Evolutionary conservation across 1,140 invertebrate species (phyloP), one percentile per base, ranked within the genome.

Genomic region (Calephelis virginiensis): DNA sequence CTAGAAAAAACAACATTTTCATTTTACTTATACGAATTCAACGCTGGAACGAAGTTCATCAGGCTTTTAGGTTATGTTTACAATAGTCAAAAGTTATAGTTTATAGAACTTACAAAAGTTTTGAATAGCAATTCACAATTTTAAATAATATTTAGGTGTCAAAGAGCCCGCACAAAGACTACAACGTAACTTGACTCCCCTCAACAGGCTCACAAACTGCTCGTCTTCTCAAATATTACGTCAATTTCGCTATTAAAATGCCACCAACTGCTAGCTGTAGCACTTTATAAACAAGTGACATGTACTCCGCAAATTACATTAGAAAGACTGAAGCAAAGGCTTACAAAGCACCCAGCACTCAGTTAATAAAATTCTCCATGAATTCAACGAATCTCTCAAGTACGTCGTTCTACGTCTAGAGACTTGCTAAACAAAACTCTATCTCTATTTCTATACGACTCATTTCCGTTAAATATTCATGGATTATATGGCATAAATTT

Each of bases 331-430:
- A 14, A 53, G 17, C 13, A 28, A 50, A 53, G 50, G 50, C 28
- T 53, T 17, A 53, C 50, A 53, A 53, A 53, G 50, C 50, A 28
- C 9, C 50, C 50, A 9, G 50, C 50, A 53, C 50, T 53, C 50
- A 53, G 17, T 53, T 53, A 53, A 53, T 56, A 56, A 56, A 56
- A 56, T 56, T 56, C 53, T 56, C 28, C 28, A 38, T 28, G 28
- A 56, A 56, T 56, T 56, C 53, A 37, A 56, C 53, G 37, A 56
- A 56, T 56, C 17, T 56, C 53, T 10, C 53, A 56, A 56, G 53
- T 37, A 56, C 53, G 53, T 28, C 28, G 28, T 17, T 56, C 53
- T 38, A 56, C 28, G 7, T 12, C 17, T 28, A 17, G 4, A n/a
- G 8, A 28, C 11, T 11, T 28, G 28, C 28, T 6, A 56, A 56